Percentiles rank a stretch among this genome's conserved stretches.
Evolutionary conservation across 2,888 invertebrate genomes (phyloP).

Genomic region (Drosophila mercatorum): DNA sequence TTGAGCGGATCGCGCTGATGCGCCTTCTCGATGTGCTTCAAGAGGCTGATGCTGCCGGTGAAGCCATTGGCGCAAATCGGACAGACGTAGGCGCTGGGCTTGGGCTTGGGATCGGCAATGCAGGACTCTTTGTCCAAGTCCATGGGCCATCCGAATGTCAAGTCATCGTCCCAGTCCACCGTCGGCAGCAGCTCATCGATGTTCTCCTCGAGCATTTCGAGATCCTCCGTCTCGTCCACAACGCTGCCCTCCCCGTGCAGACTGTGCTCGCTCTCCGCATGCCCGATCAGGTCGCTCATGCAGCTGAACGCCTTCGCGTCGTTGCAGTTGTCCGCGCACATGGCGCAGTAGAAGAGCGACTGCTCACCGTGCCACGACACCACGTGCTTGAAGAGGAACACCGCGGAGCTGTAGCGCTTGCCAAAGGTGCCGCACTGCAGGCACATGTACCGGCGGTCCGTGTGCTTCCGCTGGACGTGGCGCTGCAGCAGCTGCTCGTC

Average conservation of each 20-base stretch:
- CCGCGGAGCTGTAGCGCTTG: slow-evolving; percentile 58
- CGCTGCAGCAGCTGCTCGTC: slow-evolving; percentile 50
- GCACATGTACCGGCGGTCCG: slow-evolving; percentile 51
- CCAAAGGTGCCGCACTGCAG: slow-evolving; percentile 60
- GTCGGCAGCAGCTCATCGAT: slow-evolving; percentile 66
- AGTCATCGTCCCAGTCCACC: slow-evolving; percentile 66
- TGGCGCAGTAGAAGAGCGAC: slow-evolving; percentile 66
- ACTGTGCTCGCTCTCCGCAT: slow-evolving; percentile 57
- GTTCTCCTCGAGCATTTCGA: slow-evolving; percentile 71
- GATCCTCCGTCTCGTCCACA: slow-evolving; percentile 62
- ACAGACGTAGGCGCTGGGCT: slow-evolving; percentile 57
- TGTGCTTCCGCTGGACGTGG: slow-evolving; percentile 57
- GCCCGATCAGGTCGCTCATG: slow-evolving; percentile 44
- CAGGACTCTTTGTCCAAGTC: slow-evolving; percentile 65
- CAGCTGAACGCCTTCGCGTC: slow-evolving; percentile 56
- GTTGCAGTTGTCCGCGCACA: slow-evolving; percentile 56
- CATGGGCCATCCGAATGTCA: slow-evolving; percentile 69
- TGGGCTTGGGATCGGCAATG: slow-evolving; percentile 57
- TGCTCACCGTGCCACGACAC: slow-evolving; percentile 66
- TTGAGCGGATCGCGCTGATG: slow-evolving; percentile 54
- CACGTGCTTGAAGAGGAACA: slow-evolving; percentile 62
- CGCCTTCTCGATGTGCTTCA: slow-evolving; percentile 49
- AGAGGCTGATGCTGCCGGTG: slow-evolving; percentile 60
- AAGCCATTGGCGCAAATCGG: slow-evolving; percentile 65
- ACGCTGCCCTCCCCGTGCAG: slow-evolving; percentile 44